A percentile compares a stretch with the other conserved stretches of the same genome.
Conservation (phyloP, 2,888 invertebrate genomes). For the Drosophila melanocephala region DNA sequence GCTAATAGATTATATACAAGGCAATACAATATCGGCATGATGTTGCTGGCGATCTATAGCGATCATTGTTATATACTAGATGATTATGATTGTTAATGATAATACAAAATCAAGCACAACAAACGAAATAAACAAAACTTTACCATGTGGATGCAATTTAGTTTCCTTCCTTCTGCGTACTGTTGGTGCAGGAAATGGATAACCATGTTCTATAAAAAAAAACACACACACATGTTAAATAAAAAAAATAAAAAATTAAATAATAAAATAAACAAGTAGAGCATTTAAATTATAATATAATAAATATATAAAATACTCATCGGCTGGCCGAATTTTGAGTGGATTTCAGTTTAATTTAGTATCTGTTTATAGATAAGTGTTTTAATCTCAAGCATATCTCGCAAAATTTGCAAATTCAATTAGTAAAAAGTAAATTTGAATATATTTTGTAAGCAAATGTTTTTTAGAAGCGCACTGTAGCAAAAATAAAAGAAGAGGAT, state of each 20-base stretch:
- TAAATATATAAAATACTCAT: constrained; percentile 7
- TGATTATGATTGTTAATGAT: constrained; percentile 16
- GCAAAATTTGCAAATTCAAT: neutral
- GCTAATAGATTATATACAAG: constrained; percentile 47
- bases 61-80: constrained; percentile 4
- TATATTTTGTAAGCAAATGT: neutral
- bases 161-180: constrained; percentile 85
- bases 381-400: neutral
- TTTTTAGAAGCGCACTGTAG: constrained; percentile 22
- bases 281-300: constrained; percentile 23
- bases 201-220: constrained; percentile 84
- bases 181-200: constrained; percentile 84
- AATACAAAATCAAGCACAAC: constrained; percentile 64
- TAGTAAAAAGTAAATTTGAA: neutral
- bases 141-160: constrained; percentile 85
- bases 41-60: constrained; percentile 29
- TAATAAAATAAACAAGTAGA: constrained; percentile 9
- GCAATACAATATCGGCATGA: constrained; percentile 36
- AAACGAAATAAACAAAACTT: constrained; percentile 70
- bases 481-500: constrained; percentile 6
- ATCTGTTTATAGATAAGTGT: neutral
- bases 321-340: constrained; percentile 27
- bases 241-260: constrained; percentile 30
- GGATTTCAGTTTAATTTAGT: neutral
- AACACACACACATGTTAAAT: constrained; percentile 59